phyloP scores from a whole-genome alignment of 30 jellyfish, hydroid and myxozoan species.

The Hydractinia echinata region DNA sequence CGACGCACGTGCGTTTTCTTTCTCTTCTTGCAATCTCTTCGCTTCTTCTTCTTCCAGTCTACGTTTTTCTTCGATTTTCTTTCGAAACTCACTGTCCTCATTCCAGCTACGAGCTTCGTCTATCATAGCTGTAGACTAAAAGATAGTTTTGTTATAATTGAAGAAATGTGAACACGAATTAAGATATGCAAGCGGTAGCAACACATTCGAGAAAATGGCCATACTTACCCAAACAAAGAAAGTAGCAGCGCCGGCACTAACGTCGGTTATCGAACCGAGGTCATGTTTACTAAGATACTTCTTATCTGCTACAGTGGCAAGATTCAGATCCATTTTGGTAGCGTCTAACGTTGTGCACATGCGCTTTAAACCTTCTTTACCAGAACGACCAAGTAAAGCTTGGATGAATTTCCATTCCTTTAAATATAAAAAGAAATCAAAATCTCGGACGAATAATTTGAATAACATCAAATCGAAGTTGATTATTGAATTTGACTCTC shows the following conservation, averaged over 20 bases:
- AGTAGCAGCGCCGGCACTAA: slow-evolving; percentile 98
- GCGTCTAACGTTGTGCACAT: slow-evolving; percentile 79
- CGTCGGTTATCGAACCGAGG: slow-evolving; percentile 67
- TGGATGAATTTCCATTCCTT: slow-evolving; percentile 89
- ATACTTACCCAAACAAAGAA: slow-evolving; percentile 84
- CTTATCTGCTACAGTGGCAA: slow-evolving; percentile 66
- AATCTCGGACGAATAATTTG: no score
- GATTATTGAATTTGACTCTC: no score
- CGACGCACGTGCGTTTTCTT: slow-evolving; percentile 9
- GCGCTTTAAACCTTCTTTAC: slow-evolving; percentile 83
- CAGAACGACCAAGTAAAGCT: slow-evolving; percentile 84
- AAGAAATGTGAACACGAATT: no score
- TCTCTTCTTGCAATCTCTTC: slow-evolving; percentile 50
- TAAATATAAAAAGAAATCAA: background rate
- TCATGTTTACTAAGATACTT: slow-evolving; percentile 60
- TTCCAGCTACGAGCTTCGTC: slow-evolving; percentile 82
- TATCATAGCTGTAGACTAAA: slow-evolving; percentile 69
- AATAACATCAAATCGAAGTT: no score
- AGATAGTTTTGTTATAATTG: background rate
- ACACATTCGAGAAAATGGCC: background rate
- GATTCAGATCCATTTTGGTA: slow-evolving; percentile 40
- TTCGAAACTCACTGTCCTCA: slow-evolving; percentile 66
- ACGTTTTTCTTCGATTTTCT: slow-evolving; percentile 51
- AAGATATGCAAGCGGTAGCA: no score
- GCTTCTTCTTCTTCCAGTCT: slow-evolving; percentile 68